These are phyloP conservation scores for Oligia strigilis DNA, from an alignment of 2,888 invertebrate species.

Conservation along the genomic window DNA sequence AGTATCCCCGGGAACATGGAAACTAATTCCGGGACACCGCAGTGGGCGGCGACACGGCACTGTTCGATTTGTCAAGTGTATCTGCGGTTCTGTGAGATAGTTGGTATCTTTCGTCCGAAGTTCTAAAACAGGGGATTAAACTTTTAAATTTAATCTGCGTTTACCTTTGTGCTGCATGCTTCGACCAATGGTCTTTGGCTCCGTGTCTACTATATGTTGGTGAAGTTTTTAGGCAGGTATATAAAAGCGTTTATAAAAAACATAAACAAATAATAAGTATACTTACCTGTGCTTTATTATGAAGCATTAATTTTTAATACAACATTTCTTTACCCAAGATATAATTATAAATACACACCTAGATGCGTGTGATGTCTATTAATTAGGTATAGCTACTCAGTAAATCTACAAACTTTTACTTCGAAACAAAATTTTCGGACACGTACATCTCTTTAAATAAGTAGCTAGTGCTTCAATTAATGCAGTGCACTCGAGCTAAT, in stretches of 20 bases:
- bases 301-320: not conserved
- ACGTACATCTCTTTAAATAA: slow-evolving; percentile 49
- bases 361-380: not conserved
- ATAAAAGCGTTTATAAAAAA: too few relatives aligned
- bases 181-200: not conserved
- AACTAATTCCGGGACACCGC: slow-evolving; percentile 42
- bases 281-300: not conserved
- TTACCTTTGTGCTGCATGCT: not conserved
- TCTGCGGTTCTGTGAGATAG: slow-evolving; percentile 44
- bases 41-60: not conserved
- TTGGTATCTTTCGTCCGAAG: slow-evolving; percentile 18
- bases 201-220: not conserved
- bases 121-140: slow-evolving; percentile 3
- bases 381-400: not conserved
- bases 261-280: too few relatives aligned
- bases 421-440: slow-evolving; percentile 32
- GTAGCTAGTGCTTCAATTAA: slow-evolving; percentile 61
- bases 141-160: not conserved
- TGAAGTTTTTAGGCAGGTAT: not conserved
- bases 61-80: slow-evolving; percentile 56
- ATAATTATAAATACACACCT: not conserved
- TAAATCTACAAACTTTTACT: slow-evolving; percentile 20
- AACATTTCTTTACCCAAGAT: too few relatives aligned
- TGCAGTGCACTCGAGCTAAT: slow-evolving; percentile 58
- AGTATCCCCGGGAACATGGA: slow-evolving; percentile 23